These are phyloP conservation scores for Anas platyrhynchos DNA, from an alignment of 2,113 vertebrate genomes.

Conservation along the genomic window DNA sequence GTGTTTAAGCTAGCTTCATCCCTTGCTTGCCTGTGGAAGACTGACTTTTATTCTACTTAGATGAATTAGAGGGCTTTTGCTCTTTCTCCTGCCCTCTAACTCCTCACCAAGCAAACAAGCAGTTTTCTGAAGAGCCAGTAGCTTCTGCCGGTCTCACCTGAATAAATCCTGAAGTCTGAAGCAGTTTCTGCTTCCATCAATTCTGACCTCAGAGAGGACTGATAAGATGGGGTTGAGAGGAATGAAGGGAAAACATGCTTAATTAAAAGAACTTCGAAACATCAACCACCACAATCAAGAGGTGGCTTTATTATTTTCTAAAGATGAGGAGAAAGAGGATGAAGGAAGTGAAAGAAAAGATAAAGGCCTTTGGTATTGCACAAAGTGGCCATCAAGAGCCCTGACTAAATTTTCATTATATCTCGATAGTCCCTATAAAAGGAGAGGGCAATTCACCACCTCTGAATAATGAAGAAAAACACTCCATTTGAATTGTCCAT, in stretches of 20 bases:
- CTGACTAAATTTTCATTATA: constrained; percentile 32
- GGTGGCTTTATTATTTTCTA: constrained; percentile 7
- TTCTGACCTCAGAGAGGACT: constrained; percentile 6
- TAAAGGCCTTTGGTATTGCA: constrained; percentile 1
- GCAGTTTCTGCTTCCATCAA: neutral
- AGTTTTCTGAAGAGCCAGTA: neutral
- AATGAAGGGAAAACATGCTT: constrained; percentile 38
- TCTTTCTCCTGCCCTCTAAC: neutral
- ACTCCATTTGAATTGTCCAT: constrained; percentile 18
- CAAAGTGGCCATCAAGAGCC: constrained; percentile 27
- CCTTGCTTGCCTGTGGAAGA: neutral
- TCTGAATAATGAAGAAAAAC: constrained; percentile 38
- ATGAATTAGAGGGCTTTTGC: neutral
- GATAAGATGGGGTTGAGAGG: neutral
- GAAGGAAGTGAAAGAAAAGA: neutral
- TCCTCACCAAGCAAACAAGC: neutral
- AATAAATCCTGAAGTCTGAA: neutral
- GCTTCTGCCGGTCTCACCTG: neutral
- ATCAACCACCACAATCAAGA: constrained; percentile 20
- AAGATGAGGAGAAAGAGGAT: neutral
- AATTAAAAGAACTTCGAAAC: constrained; percentile 57
- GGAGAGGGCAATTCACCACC: neutral
- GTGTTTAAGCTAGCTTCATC: neutral
- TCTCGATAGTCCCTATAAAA: constrained; percentile 15
- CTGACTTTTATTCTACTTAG: neutral